These are phyloP conservation scores for Alaudala cheleensis DNA, from an alignment of 2,113 vertebrate genomes.

Conservation along the genomic window DNA sequence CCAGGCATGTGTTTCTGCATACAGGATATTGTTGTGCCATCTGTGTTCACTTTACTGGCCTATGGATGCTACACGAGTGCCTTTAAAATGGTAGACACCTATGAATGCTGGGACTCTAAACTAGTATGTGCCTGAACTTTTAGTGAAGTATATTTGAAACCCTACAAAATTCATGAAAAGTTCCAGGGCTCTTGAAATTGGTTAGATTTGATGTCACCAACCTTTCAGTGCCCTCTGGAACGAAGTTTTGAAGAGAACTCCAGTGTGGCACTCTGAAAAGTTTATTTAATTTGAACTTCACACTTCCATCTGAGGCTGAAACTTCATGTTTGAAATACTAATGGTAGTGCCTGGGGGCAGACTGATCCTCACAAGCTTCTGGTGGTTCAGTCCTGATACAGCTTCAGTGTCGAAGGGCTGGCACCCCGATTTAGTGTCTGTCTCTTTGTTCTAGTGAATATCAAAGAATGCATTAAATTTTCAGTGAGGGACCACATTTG, in stretches of 20 bases:
- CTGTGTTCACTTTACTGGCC: not conserved
- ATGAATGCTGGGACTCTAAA: not conserved
- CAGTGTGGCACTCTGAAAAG: not conserved
- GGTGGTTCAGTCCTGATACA: not conserved
- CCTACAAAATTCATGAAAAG: not conserved
- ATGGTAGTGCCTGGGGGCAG: not conserved
- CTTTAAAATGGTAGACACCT: not conserved
- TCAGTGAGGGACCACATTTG: not conserved
- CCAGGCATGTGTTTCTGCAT: not conserved
- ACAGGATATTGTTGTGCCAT: not conserved
- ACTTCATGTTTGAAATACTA: slow-evolving; percentile 10
- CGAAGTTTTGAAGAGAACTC: not conserved
- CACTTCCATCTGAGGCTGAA: not conserved
- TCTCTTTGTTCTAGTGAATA: slow-evolving; percentile 15
- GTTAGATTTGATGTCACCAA: not conserved
- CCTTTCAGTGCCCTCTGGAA: not conserved
- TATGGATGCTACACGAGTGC: not conserved
- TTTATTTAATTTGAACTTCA: slow-evolving; percentile 3
- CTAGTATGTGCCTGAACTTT: not conserved
- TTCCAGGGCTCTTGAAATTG: not conserved
- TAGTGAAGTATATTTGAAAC: not conserved
- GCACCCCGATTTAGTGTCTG: slow-evolving; percentile 13
- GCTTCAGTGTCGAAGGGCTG: not conserved
- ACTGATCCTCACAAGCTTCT: not conserved
- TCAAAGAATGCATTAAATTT: slow-evolving; percentile 3